phyloP scores from a whole-genome alignment of 2,797 vertebrate species.

The Dromococcyx pavoninus region DNA sequence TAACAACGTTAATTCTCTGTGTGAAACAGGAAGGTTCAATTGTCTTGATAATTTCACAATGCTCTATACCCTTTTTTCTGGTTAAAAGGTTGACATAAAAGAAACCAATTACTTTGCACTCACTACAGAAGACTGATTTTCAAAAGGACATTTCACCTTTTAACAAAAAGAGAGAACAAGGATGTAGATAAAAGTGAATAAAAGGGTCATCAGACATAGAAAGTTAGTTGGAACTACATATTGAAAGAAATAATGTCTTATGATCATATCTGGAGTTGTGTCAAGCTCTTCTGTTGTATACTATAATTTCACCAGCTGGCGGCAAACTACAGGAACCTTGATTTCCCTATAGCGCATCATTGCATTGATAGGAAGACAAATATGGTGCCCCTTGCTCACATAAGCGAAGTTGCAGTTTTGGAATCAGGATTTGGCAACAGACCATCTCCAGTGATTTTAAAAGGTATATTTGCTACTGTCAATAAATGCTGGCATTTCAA shows the following conservation, averaged over 20 bases:
- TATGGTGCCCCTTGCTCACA: neutral
- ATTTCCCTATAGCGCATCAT: neutral
- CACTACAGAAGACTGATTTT: constrained; percentile 45
- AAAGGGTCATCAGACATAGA: neutral
- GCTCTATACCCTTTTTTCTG: neutral
- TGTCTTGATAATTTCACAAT: constrained; percentile 55
- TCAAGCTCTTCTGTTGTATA: neutral
- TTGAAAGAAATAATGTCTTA: neutral
- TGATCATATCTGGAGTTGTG: neutral
- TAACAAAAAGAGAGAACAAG: constrained; percentile 6
- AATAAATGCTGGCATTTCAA: neutral
- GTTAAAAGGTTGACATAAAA: constrained; percentile 65
- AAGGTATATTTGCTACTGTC: neutral
- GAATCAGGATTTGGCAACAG: neutral
- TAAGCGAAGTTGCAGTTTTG: neutral
- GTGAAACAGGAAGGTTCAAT: constrained; percentile 64
- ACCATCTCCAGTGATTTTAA: neutral
- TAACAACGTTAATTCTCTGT: constrained; percentile 67
- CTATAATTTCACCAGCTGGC: neutral
- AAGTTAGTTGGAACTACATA: neutral
- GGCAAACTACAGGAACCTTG: neutral
- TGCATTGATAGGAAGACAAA: neutral
- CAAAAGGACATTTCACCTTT: constrained; percentile 58
- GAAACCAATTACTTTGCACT: constrained; percentile 55
- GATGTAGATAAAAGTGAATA: constrained; percentile 37